Conservation (phyloP, 2,797 vertebrate species). For the Tinamus major region DNA sequence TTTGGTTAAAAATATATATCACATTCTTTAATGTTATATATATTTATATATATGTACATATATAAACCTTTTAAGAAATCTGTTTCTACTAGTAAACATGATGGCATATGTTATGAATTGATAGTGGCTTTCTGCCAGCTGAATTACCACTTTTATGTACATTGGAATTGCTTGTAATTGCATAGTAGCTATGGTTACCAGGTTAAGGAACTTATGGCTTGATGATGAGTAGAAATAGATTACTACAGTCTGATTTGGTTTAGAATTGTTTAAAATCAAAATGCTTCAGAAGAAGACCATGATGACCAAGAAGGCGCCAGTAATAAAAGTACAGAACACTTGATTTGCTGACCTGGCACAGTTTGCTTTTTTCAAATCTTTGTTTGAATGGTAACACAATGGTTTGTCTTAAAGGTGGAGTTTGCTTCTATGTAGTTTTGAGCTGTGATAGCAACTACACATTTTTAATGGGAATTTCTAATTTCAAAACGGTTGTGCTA, state of each 20-base stretch:
- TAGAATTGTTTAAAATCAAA: background rate
- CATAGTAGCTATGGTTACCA: constrained; percentile 45
- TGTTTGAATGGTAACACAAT: background rate
- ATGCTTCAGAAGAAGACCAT: background rate
- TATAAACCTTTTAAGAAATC: background rate
- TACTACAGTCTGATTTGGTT: background rate
- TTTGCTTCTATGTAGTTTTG: background rate
- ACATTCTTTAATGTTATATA: too few species aligned
- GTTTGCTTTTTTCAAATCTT: background rate
- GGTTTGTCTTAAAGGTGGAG: background rate
- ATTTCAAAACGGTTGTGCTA: background rate
- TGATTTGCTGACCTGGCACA: background rate
- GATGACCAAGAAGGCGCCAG: background rate
- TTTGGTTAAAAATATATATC: background rate
- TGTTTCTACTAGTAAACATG: background rate
- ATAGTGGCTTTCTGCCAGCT: background rate
- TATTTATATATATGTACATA: too few species aligned
- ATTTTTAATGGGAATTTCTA: background rate
- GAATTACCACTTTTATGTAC: constrained; percentile 10
- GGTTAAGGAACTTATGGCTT: background rate
- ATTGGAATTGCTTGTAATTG: constrained; percentile 13
- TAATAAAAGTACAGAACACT: background rate
- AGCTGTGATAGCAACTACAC: background rate
- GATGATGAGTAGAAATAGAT: constrained; percentile 18
- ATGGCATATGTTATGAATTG: background rate